phyloP scores from a whole-genome alignment of 2,888 invertebrate genomes.

The Blastobasis lacticolella region DNA sequence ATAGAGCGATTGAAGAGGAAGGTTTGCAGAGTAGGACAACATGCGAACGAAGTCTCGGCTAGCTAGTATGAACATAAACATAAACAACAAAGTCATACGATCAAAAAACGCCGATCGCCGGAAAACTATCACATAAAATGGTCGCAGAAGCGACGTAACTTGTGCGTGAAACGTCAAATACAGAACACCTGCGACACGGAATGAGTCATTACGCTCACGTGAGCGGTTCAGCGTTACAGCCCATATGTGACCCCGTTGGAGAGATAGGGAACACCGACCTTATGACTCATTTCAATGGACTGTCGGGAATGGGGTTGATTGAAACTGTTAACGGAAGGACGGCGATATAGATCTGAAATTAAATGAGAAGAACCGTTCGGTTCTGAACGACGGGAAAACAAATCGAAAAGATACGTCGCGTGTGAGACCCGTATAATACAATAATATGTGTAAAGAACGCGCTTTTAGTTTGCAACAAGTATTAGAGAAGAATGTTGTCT shows the following conservation, averaged over 20 bases:
- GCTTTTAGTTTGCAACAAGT: no score
- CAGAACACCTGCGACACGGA: slow-evolving; percentile 27
- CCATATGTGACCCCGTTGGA: slow-evolving; percentile 24
- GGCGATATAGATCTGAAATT: not conserved
- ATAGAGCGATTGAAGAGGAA: no score
- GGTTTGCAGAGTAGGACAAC: no score
- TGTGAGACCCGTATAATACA: no score
- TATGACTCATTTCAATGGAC: slow-evolving; percentile 17
- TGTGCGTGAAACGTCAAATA: slow-evolving; percentile 17
- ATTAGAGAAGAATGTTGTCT: no score
- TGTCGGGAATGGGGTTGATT: not conserved
- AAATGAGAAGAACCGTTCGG: no score
- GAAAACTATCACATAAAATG: not conserved
- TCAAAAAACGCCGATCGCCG: not conserved
- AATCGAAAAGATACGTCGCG: no score
- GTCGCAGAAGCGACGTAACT: not conserved
- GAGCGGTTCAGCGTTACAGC: slow-evolving; percentile 15
- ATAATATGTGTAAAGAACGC: no score
- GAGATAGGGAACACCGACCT: slow-evolving; percentile 17
- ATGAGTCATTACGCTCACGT: slow-evolving; percentile 33
- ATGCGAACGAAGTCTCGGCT: no score
- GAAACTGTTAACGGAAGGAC: slow-evolving; percentile 5
- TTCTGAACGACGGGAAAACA: no score
- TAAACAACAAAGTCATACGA: not conserved
- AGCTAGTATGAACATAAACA: not conserved